A percentile compares a stretch with the other conserved stretches of the same genome.
phyloP scores from a whole-genome alignment of 2,888 invertebrate genomes.

The Morpho achilles region DNA sequence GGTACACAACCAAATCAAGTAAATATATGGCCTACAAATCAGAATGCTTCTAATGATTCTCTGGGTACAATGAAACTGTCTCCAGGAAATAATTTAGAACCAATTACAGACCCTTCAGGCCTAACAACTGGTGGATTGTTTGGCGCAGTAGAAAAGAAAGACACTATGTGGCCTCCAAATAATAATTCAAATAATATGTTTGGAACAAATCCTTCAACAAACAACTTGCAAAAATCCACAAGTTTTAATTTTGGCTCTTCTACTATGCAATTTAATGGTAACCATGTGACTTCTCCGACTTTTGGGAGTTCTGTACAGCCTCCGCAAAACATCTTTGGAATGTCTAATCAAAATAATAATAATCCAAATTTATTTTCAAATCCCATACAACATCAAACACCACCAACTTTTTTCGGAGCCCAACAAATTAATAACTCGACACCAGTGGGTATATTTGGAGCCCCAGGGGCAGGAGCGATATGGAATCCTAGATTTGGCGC shows the following conservation, averaged over 20 bases:
- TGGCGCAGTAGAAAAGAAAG: slow-evolving; percentile 41
- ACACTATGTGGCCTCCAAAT: slow-evolving; percentile 48
- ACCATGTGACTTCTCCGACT: slow-evolving; percentile 21
- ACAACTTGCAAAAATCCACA: slow-evolving; percentile 40
- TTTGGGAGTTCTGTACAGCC: slow-evolving; percentile 34
- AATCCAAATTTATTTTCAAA: slow-evolving; percentile 44
- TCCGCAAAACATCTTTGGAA: slow-evolving; percentile 46
- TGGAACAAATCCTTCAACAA: slow-evolving; percentile 36
- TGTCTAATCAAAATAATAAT: slow-evolving; percentile 37
- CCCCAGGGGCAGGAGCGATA: slow-evolving; percentile 34
- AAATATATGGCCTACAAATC: slow-evolving; percentile 45
- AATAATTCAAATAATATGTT: slow-evolving; percentile 40
- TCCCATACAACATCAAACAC: slow-evolving; percentile 34
- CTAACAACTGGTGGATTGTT: slow-evolving; percentile 35
- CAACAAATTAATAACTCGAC: slow-evolving; percentile 33
- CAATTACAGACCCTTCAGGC: slow-evolving; percentile 24
- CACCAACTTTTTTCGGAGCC: slow-evolving; percentile 46
- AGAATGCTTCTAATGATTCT: slow-evolving; percentile 29
- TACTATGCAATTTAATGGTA: slow-evolving; percentile 38
- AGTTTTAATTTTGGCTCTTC: slow-evolving; percentile 49
- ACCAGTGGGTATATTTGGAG: slow-evolving; percentile 44
- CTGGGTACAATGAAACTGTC: slow-evolving; percentile 3
- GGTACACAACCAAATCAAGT: slow-evolving; percentile 40
- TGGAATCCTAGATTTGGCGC: slow-evolving; percentile 41
- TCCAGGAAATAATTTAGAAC: slow-evolving; percentile 32